phyloP scores from a whole-genome alignment of 2,113 vertebrate genomes.

The Motacilla alba region DNA sequence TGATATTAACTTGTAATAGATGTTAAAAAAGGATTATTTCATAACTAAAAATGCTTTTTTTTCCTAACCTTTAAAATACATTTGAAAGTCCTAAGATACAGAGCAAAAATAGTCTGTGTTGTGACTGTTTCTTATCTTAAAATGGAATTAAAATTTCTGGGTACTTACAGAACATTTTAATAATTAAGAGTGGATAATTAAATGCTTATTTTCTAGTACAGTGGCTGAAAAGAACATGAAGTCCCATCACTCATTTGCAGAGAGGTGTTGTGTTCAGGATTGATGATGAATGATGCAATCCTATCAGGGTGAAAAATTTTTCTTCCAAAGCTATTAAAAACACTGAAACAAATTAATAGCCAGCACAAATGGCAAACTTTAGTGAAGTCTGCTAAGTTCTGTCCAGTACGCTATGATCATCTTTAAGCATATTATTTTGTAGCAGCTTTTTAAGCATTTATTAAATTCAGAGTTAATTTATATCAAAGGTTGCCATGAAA shows the following conservation, averaged over 20 bases:
- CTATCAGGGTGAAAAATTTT: background rate
- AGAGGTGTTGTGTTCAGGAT: background rate
- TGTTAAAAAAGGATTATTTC: conserved; percentile 29
- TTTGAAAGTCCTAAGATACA: background rate
- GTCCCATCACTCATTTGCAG: background rate
- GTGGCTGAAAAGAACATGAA: conserved; percentile 40
- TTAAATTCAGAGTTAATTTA: background rate
- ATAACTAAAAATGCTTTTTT: background rate
- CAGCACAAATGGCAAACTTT: background rate
- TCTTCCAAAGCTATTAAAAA: background rate
- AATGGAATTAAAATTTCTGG: conserved; percentile 29
- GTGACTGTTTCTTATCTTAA: conserved; percentile 48
- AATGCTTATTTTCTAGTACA: conserved; percentile 37
- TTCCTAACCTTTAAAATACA: background rate
- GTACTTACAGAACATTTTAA: conserved; percentile 22
- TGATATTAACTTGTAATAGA: background rate
- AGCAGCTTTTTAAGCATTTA: background rate
- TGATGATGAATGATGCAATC: background rate
- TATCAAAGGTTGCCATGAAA: background rate
- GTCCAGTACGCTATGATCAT: background rate
- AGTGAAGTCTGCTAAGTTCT: background rate
- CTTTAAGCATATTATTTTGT: background rate
- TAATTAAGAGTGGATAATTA: conserved; percentile 44
- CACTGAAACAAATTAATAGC: background rate
- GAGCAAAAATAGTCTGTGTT: conserved; percentile 4